Evolutionary conservation across 53 echinoderm and acorn worm genomes (phyloP), one percentile per base, ranked within the genome.

Genomic region (Arbacia lixula): DNA sequence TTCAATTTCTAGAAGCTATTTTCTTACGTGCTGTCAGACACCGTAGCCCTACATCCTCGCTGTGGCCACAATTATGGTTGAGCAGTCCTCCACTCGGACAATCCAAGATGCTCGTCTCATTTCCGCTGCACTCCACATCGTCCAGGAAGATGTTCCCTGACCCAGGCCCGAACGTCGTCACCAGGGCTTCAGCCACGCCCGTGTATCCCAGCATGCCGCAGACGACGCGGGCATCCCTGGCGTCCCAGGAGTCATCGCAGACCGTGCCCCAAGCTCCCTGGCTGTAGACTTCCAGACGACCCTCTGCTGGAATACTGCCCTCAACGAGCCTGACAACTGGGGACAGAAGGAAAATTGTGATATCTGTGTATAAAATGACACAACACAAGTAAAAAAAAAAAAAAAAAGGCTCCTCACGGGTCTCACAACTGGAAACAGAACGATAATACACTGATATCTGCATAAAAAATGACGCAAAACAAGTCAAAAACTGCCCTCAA

Each of bases 21-120:
- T 10, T 0, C 77, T 57, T 27, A 77, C 77, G 1, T 32, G 55
- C 54, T 12, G 28, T 58, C 37, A 32, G n/a, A 28, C 77, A 77
- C 39, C 77, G 22, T 1, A 77, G 56, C 26, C 77, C 77, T 1
- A 77, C 77, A 58, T 77, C 77, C 58, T 77, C 77, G 28, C 58
- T 58, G 39, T 54, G 22, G 16, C 77, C 77, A 27, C 77, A 77
- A 39, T 77, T 77, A 39, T 77, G 77, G 24, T 25, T 29, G 57
- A 11, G 36, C 25, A 56, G 25, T 21, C 77, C 77, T 12, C 26
- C 43, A 16, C 60, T 77, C 22, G 54, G 55, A 12, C 77, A 77
- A 16, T 58, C 58, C 37, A 33, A 36, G 37, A 77, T 56, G 8
- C 14, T 77, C 2, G 36, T 37, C 60, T 77, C 77, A 6, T 36